phyloP scores from a whole-genome alignment of 1,140 invertebrate species.

The Drosophila orena region DNA sequence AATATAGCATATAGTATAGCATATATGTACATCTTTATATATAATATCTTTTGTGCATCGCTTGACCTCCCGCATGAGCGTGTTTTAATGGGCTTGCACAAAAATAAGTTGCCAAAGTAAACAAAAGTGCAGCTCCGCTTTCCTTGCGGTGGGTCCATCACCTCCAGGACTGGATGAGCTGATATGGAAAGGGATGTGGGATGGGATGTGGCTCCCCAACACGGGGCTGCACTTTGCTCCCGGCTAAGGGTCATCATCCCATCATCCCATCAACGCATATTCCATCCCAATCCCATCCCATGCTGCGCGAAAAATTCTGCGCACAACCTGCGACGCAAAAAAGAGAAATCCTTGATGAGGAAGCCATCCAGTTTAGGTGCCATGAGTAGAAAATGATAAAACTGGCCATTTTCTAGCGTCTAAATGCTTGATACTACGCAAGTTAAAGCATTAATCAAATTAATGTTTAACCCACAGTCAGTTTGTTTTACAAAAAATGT shows the following conservation, averaged over 20 bases:
- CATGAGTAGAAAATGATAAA: slow-evolving; percentile 1
- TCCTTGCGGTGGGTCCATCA: slow-evolving; percentile 38
- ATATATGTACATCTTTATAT: not conserved
- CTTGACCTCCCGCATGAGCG: slow-evolving; percentile 62
- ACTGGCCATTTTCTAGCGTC: not conserved
- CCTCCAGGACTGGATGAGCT: not conserved
- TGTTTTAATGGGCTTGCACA: slow-evolving; percentile 50
- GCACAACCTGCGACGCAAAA: slow-evolving; percentile 52
- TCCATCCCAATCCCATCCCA: slow-evolving; percentile 20
- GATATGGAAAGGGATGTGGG: not conserved
- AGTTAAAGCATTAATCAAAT: not conserved
- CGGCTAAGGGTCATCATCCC: slow-evolving; percentile 21
- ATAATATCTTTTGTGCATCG: slow-evolving; percentile 24
- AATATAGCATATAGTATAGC: not conserved
- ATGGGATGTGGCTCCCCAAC: slow-evolving; percentile 19
- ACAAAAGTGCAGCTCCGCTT: slow-evolving; percentile 38
- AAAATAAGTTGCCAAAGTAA: slow-evolving; percentile 71
- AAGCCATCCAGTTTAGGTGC: slow-evolving; percentile 12
- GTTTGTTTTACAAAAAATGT: too few relatives aligned
- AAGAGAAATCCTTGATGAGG: slow-evolving; percentile 13
- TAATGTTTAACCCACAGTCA: not conserved
- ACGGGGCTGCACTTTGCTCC: slow-evolving; percentile 46
- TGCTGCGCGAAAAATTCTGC: slow-evolving; percentile 56
- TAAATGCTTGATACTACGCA: not conserved
- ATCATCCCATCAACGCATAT: slow-evolving; percentile 23